Percentiles rank a stretch among this genome's conserved stretches.
Evolutionary conservation across 1,140 invertebrate species (phyloP).

Genomic region (Drosophila pruinosa): DNA sequence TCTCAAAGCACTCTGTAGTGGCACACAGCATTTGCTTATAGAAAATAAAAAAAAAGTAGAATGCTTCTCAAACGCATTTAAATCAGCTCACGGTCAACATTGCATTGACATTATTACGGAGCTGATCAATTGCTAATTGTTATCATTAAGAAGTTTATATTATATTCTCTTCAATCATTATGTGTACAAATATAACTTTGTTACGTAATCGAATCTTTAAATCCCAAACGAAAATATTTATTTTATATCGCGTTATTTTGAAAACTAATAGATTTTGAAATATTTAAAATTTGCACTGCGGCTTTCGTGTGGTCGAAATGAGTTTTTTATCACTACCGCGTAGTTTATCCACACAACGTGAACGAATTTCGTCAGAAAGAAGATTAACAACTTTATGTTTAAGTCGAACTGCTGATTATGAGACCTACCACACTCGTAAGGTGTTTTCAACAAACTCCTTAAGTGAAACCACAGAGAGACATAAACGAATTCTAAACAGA

Average conservation of each 20-base stretch:
- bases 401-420: conserved; percentile 48
- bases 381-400: conserved; percentile 66
- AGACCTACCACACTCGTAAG: conserved; percentile 35
- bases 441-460: conserved; percentile 61
- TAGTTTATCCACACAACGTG: conserved; percentile 32
- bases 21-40: conserved; percentile 31
- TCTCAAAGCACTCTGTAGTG: conserved; percentile 62
- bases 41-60: conserved; percentile 36
- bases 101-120: conserved; percentile 38
- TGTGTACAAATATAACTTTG: background rate
- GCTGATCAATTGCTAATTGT: conserved; percentile 18
- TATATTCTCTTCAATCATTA: background rate
- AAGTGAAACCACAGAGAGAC: conserved; percentile 48
- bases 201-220: background rate
- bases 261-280: background rate
- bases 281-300: background rate
- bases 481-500: conserved; percentile 69
- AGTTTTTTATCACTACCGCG: conserved; percentile 71
- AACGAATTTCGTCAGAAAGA: conserved; percentile 39
- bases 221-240: background rate
- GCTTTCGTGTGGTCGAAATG: conserved; percentile 36
- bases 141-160: background rate
- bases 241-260: too few relatives aligned
- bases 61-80: conserved; percentile 57
- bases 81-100: conserved; percentile 73